phyloP scores from a whole-genome alignment of 2,113 vertebrate species.

The Festucalex cinctus region DNA sequence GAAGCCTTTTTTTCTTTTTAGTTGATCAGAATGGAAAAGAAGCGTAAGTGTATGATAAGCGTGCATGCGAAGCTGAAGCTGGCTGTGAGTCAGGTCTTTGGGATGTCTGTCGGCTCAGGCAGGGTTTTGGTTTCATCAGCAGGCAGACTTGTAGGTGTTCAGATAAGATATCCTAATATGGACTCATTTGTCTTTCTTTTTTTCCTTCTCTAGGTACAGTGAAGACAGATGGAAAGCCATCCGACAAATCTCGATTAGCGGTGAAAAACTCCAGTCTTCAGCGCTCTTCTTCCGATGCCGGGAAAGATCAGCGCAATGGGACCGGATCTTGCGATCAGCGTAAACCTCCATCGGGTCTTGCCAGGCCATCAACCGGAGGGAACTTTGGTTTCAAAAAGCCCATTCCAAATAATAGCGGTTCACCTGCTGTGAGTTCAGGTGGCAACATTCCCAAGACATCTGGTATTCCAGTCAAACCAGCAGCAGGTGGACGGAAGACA shows the following conservation, averaged over 20 bases:
- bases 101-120: slow-evolving; percentile 29
- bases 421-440: slow-evolving; percentile 58
- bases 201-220: slow-evolving; percentile 38
- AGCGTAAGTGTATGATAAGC: slow-evolving; percentile 53
- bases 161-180: slow-evolving; percentile 55
- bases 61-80: slow-evolving; percentile 15
- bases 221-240: slow-evolving; percentile 72
- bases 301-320: slow-evolving; percentile 79
- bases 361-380: slow-evolving; percentile 80
- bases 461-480: slow-evolving; percentile 89
- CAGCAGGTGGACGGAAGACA: slow-evolving; percentile 76
- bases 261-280: slow-evolving; percentile 84
- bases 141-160: slow-evolving; percentile 42
- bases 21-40: slow-evolving; percentile 64
- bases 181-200: slow-evolving; percentile 9
- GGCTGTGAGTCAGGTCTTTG: slow-evolving; percentile 33
- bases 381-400: slow-evolving; percentile 94
- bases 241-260: slow-evolving; percentile 84
- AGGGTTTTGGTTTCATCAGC: slow-evolving; percentile 44
- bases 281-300: slow-evolving; percentile 89
- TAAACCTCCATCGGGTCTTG: slow-evolving; percentile 87
- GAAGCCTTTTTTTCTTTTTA: slow-evolving; percentile 30
- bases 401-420: slow-evolving; percentile 46
- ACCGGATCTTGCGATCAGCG: slow-evolving; percentile 73
- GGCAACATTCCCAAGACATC: slow-evolving; percentile 87